Evolutionary conservation across 2,797 vertebrate species (phyloP).

Genomic region (Scomberomorus guttatus): DNA sequence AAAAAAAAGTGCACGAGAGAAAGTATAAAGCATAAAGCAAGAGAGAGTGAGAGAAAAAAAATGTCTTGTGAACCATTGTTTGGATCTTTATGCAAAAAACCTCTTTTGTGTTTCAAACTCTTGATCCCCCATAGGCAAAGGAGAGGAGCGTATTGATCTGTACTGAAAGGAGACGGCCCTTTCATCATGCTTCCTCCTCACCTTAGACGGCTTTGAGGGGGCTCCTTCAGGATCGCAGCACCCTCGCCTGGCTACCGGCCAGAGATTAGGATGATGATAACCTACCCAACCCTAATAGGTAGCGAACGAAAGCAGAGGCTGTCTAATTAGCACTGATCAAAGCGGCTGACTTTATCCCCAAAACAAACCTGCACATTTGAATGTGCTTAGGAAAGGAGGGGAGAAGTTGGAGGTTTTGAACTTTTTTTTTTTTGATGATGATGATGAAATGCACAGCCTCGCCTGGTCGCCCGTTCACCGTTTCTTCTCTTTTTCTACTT

Average conservation of each 20-base stretch:
- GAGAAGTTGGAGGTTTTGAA: slow-evolving; percentile 70
- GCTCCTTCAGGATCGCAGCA: slow-evolving; percentile 82
- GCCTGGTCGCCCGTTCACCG: slow-evolving; percentile 20
- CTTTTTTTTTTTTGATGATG: slow-evolving; percentile 51
- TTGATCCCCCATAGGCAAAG: slow-evolving; percentile 85
- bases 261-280: slow-evolving; percentile 85
- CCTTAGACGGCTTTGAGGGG: slow-evolving; percentile 80
- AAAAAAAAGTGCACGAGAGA: slow-evolving; percentile 40
- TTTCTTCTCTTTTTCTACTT: slow-evolving; percentile 35
- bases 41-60: slow-evolving; percentile 58
- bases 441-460: slow-evolving; percentile 63
- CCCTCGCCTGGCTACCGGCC: slow-evolving; percentile 89
- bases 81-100: slow-evolving; percentile 87
- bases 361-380: slow-evolving; percentile 89
- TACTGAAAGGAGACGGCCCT: slow-evolving; percentile 79
- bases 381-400: slow-evolving; percentile 72
- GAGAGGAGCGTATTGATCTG: slow-evolving; percentile 85
- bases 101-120: slow-evolving; percentile 84
- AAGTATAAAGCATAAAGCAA: slow-evolving; percentile 69
- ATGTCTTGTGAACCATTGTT: slow-evolving; percentile 84
- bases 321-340: slow-evolving; percentile 90
- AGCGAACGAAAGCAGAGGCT: slow-evolving; percentile 74
- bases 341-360: slow-evolving; percentile 84
- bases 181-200: slow-evolving; percentile 85
- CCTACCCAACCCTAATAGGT: slow-evolving; percentile 84